phyloP scores from a whole-genome alignment of 2,113 vertebrate genomes.

The Sinocyclocheilus rhinocerous region DNA sequence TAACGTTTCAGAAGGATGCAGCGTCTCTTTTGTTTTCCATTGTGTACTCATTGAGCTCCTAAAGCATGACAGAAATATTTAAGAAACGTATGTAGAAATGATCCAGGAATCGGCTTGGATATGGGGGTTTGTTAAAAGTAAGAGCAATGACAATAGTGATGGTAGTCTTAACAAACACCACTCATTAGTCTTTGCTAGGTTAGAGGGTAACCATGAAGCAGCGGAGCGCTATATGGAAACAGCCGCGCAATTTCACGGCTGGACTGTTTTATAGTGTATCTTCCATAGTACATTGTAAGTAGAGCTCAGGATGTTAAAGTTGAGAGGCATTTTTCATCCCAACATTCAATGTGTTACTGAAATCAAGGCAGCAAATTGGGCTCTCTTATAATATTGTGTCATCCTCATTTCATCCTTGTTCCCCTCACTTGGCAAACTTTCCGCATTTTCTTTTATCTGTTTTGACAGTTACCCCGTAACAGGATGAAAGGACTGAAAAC shows the following conservation, averaged over 20 bases:
- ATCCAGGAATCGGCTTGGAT: neutral
- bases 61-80: neutral
- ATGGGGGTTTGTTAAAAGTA: neutral
- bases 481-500: conserved; percentile 27
- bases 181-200: neutral
- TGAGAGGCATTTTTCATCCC: neutral
- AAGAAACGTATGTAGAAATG: neutral
- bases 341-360: neutral
- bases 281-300: neutral
- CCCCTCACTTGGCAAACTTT: conserved; percentile 18
- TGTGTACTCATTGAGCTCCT: neutral
- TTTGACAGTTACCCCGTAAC: conserved; percentile 39
- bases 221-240: neutral
- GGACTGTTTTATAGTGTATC: neutral
- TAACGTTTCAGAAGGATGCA: neutral
- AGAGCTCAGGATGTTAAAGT: neutral
- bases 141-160: neutral
- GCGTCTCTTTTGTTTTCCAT: neutral
- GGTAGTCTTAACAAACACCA: neutral
- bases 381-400: conserved; percentile 19
- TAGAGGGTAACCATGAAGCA: conserved; percentile 5
- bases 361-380: conserved; percentile 11
- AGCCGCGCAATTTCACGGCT: conserved; percentile 10
- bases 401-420: conserved; percentile 7
- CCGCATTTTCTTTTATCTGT: conserved; percentile 11